Base-by-base conservation (phyloP, 1,140 invertebrate species). In the Eumaeus atala region DNA sequence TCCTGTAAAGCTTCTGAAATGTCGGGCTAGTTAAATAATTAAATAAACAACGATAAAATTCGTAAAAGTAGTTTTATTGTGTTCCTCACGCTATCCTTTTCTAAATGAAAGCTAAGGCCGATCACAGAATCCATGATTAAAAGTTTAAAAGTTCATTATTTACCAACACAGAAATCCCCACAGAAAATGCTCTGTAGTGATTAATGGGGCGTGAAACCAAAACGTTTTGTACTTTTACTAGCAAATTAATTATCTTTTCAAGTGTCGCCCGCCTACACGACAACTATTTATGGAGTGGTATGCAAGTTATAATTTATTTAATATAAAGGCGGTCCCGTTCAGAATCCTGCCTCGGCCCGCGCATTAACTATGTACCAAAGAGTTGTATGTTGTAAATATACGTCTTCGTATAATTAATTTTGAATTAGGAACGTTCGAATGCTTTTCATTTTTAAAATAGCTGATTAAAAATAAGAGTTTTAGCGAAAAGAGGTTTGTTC, bases 261-360 rank as follows among this genome's bases (percentile, higher is more conserved):
- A 79, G 65, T 71, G 69, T 72, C 66, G 61, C 62, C 65, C 73
- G 68, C 71, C 64, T 60, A 67, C 65, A 55, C 60, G 54, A 54
- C 55, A 64, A 67, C 67, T 70, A 70, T 77, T 71, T 66, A 71
- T 59, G 64, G 61, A 64, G 60, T 61, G 64, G 64, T 61, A 61
- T 74, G 67, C 75, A 69, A 72, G 66, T 73, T 73, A 81, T 81
- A 77, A 81, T 81, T 72, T 81, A 82, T 82, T 81, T 81, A 84
- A 79, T 78, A 75, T 72, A 72, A 68, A 73, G 72, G 64, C 66
- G 72, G 67, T 62, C 79, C 72, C 83, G 82, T 83, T 83, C 82
- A 82, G 64, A 72, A 83, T 83, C 81, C 77, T 81, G 65, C 67
- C 69, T 64, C 68, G 66, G 58, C 68, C 56, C 65, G 69, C 56